These are phyloP conservation scores for Zaprionus davidi DNA, from an alignment of 1,140 invertebrate species.

Conservation along the genomic window DNA sequence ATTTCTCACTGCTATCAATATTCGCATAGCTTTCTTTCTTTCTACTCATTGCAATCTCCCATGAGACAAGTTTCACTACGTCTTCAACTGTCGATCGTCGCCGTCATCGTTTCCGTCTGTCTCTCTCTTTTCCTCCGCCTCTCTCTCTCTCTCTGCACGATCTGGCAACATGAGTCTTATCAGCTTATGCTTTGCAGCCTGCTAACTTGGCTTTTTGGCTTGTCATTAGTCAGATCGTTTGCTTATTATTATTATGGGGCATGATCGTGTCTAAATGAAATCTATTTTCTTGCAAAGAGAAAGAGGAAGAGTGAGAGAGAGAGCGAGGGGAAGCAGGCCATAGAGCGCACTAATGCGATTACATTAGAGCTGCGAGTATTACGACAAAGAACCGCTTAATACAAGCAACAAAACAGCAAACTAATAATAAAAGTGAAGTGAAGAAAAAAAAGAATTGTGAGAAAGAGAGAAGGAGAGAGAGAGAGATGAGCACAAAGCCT, in stretches of 20 bases:
- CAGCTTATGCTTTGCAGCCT: conserved; percentile 70
- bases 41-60: not conserved
- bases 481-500: conserved; percentile 40
- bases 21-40: not conserved
- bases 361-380: conserved; percentile 67
- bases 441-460: conserved; percentile 35
- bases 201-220: conserved; percentile 56
- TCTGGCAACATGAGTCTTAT: conserved; percentile 61
- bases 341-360: conserved; percentile 79
- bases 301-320: not conserved
- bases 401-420: conserved; percentile 51
- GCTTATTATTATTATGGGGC: conserved; percentile 71
- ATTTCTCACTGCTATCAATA: no score
- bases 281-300: conserved; percentile 61
- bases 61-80: conserved; percentile 18
- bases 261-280: conserved; percentile 81
- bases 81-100: not conserved
- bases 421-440: conserved; percentile 77
- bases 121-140: not conserved
- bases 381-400: conserved; percentile 60
- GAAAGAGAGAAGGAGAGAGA: conserved; percentile 21
- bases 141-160: conserved; percentile 7
- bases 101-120: not conserved
- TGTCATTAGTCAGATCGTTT: conserved; percentile 72
- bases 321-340: conserved; percentile 35